Base-by-base conservation (phyloP, 53 echinoderm and acorn worm genomes). In the Patiria pectinifera region DNA sequence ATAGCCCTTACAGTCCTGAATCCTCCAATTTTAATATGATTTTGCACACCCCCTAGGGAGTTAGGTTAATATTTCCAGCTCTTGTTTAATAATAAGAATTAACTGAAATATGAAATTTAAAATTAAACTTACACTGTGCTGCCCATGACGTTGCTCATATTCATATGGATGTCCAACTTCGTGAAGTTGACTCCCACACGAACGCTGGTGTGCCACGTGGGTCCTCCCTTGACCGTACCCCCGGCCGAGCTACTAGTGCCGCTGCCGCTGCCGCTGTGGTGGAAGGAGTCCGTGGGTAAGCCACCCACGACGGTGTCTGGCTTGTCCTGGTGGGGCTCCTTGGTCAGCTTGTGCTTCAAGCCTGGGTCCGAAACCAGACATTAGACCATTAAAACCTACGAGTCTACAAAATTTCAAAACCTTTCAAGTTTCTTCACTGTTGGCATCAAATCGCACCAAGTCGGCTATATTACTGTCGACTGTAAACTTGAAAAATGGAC, bases 131-230 rank as follows among this genome's bases (percentile, higher is more conserved):
- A 99, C 99, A 95, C 81, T 75, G 99, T 97, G 61, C 94, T 99
- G 3, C 99, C 99, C 99, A 99, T 99, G 59, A 99, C 99, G 48
- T 99, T 99, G 83, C 99, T 99, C 99, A 99, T 99, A 83, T 96
- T 99, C 93, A 99, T 99, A 82, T 97, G 93, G 53, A 97, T 96
- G 80, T 99, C 97, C 78, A 99, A 94, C 87, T 97, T 95, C 79
- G 96, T 86, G 80, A 99, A 95, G 87, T 97, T 99, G 84, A 99
- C 93, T 14, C 95, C 99, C 7, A 99, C 78, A 35, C 96, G 92
- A 9, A 99, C 96, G 48, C 94, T 86, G 23, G 99, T 99, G 89
- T 96, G 95, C 99, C 99, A 99, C 24, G 93, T 90, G 0, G 95
- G 96, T 61, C 71, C 85, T 23, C 82, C 91, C 80, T 91, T 91